These are phyloP conservation scores for Hirtodrosophila trivittata DNA, from an alignment of 2,888 invertebrate genomes.

Conservation along the genomic window DNA sequence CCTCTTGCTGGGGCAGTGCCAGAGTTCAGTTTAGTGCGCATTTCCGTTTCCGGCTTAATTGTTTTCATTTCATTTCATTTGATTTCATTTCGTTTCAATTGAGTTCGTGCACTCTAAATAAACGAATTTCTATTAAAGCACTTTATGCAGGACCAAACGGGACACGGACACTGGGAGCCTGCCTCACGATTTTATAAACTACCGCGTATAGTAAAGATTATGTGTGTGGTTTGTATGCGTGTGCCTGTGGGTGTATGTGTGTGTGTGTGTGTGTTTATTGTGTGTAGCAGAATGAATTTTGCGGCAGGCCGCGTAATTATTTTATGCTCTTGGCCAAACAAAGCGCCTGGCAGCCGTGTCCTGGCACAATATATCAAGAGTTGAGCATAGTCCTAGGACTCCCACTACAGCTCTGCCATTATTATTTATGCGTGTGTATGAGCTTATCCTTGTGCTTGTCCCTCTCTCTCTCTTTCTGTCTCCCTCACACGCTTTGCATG, in stretches of 20 bases:
- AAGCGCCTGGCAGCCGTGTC: constrained; percentile 33
- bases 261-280: constrained; percentile 16
- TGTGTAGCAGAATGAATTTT: constrained; percentile 70
- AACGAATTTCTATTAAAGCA: constrained; percentile 48
- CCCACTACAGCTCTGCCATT: too few species aligned
- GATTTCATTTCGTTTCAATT: constrained; percentile 1
- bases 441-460: constrained; percentile 38
- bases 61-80: constrained; percentile 63
- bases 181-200: constrained; percentile 35
- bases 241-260: constrained; percentile 10
- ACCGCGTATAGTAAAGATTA: constrained; percentile 16
- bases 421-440: constrained; percentile 75
- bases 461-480: constrained; percentile 8
- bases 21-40: constrained; percentile 34
- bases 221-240: constrained; percentile 10
- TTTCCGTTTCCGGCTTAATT: constrained; percentile 63
- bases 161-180: constrained; percentile 7
- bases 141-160: constrained; percentile 36
- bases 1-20: background rate
- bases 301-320: constrained; percentile 78
- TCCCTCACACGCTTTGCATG: constrained; percentile 42
- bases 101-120: constrained; percentile 41
- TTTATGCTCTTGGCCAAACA: constrained; percentile 71
- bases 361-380: constrained; percentile 67
- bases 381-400: too few species aligned